Conservation (phyloP, 2,888 invertebrate species). For the Patella caerulea region DNA sequence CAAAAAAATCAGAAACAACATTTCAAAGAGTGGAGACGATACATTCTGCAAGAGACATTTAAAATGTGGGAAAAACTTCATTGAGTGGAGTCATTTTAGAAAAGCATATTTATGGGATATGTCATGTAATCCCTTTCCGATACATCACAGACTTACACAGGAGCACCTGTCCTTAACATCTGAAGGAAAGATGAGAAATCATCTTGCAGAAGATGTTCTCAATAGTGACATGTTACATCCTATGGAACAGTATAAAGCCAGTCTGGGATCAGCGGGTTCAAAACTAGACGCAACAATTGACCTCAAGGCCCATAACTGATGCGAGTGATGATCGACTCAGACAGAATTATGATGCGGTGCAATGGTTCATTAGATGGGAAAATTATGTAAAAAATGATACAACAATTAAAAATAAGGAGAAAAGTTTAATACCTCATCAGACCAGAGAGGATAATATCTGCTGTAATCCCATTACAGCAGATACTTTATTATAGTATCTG, state of each 20-base stretch:
- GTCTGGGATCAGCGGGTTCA: not conserved
- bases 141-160: not conserved
- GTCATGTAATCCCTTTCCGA: not conserved
- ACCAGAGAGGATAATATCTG: not conserved
- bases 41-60: not conserved
- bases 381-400: not conserved
- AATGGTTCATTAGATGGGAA: not conserved
- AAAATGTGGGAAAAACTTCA: not conserved
- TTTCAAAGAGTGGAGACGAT: not conserved
- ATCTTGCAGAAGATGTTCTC: not conserved
- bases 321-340: not conserved
- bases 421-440: not conserved
- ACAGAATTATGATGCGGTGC: not conserved
- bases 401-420: not conserved
- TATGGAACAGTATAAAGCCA: not conserved
- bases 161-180: not conserved
- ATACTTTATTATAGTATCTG: no score
- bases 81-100: not conserved
- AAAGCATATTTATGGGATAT: not conserved
- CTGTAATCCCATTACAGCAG: no score
- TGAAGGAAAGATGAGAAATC: not conserved
- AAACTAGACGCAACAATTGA: not conserved
- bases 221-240: not conserved
- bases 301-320: not conserved
- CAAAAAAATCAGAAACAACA: not conserved